Base-by-base conservation (phyloP, 2,888 invertebrate species). In the Heliconius cydno region DNA sequence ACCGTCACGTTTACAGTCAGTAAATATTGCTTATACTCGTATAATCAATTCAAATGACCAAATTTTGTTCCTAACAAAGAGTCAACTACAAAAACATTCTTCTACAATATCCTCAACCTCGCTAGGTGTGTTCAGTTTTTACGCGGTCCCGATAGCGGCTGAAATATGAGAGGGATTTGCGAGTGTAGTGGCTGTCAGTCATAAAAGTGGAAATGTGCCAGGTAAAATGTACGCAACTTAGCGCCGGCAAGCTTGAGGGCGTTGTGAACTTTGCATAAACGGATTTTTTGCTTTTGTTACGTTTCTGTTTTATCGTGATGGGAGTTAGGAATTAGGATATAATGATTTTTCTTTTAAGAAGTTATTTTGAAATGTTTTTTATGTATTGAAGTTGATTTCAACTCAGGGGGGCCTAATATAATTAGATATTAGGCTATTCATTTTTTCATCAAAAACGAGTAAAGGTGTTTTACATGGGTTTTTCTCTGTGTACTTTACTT, bases 81-180 rank as follows among this genome's bases (percentile, higher is more conserved):
- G n/a, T 25, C 60, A 60, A 60, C 60, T 65, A n/a, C n/a, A 60
- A 34, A 63, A 72, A 52, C 65, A 74, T 60, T 66, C 60, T 41
- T 67, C 60, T 28, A 28, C 57, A 77, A 52, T 65, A 52, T 41
- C 65, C 38, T 75, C 77, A 77, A 80, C 79, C 70, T 38, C 76
- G 71, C 66, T 60, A 57, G 41, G 22, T 73, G 30, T 67, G 79
- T 75, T 78, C 79, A 71, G 81, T 84, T 83, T 84, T 81, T 80
- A 83, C 78, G 80, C 77, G 81, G 72, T 77, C 74, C 77, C 81
- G 81, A 83, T 83, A 79, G 77, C 79, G 78, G 75, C 77, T 84
- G 84, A 86, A 84, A 85, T 85, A 85, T 82, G 85, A 83, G 80
- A 79, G 65, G 82, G 83, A 85, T 85, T 85, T 84, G 81, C 83